Conservation (phyloP, 2,113 vertebrate genomes). For the Cebus imitator region DNA sequence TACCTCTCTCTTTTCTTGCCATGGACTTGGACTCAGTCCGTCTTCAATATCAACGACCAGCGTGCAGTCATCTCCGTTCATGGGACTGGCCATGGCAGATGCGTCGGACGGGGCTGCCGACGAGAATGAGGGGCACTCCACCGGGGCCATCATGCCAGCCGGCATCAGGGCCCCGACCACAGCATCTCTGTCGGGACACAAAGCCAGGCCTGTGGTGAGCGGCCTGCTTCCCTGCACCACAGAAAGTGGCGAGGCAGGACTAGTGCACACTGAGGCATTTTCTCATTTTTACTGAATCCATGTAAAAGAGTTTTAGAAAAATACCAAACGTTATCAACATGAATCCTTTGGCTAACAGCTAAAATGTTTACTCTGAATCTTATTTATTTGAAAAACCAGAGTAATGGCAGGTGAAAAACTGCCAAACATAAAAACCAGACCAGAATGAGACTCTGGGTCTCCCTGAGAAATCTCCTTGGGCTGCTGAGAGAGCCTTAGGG, state of each 20-base stretch:
- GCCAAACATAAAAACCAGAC: background rate
- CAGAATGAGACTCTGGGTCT: background rate
- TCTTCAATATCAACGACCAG: slow-evolving; percentile 89
- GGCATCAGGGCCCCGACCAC: slow-evolving; percentile 97
- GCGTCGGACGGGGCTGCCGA: slow-evolving; percentile 91
- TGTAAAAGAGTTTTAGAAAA: background rate
- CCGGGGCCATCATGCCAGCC: slow-evolving; percentile 95
- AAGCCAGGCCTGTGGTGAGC: background rate
- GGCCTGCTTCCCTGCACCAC: accelerated
- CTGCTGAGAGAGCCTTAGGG: background rate
- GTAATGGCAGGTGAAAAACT: background rate
- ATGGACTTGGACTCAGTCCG: slow-evolving; percentile 92
- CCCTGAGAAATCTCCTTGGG: background rate
- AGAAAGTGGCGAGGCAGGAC: too few relatives aligned
- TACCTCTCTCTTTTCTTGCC: slow-evolving; percentile 98
- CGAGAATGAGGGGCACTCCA: slow-evolving; percentile 93
- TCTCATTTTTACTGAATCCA: background rate
- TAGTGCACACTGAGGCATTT: background rate
- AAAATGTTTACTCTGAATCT: background rate
- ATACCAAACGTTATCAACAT: background rate
- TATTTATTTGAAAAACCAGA: background rate
- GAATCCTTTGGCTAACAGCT: too few relatives aligned
- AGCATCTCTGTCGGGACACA: slow-evolving; percentile 88
- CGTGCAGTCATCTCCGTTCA: slow-evolving; percentile 89
- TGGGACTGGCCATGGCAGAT: slow-evolving; percentile 87